Percentiles rank a stretch among this genome's conserved stretches.
Evolutionary conservation across 1,140 invertebrate genomes (phyloP).

Genomic region (Aphaenogaster floridana): DNA sequence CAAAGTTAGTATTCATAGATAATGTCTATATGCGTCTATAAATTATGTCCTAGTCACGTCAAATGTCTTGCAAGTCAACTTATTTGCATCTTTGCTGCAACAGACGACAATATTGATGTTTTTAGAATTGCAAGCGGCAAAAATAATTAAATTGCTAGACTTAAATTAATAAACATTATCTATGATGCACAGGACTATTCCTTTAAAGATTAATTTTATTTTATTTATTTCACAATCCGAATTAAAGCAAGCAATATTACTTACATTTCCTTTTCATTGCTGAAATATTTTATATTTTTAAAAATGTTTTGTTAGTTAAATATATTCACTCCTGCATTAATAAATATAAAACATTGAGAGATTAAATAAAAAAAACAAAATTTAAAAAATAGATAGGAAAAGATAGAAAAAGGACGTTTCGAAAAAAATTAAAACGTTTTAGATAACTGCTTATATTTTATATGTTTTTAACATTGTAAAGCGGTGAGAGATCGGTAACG

Average conservation of each 20-base stretch:
- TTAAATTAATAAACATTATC: too few relatives aligned
- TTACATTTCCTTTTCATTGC: background rate
- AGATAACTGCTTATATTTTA: background rate
- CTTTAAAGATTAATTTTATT: background rate
- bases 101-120: background rate
- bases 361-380: background rate
- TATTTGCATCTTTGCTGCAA: conserved; percentile 16
- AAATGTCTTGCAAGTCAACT: conserved; percentile 24
- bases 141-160: conserved; percentile 23
- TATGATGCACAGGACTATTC: too few relatives aligned
- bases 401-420: background rate
- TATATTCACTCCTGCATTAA: background rate
- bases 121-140: background rate
- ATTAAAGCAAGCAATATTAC: background rate
- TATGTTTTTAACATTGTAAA: background rate
- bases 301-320: background rate
- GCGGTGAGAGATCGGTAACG: background rate
- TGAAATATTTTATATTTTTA: background rate
- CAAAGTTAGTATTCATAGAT: conserved; percentile 48
- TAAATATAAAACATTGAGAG: background rate
- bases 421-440: background rate
- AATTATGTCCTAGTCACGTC: conserved; percentile 1
- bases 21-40: background rate
- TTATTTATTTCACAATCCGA: background rate
- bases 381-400: background rate